Conservation (phyloP, 2,888 invertebrate genomes). For the Drosophila melanosoma region DNA sequence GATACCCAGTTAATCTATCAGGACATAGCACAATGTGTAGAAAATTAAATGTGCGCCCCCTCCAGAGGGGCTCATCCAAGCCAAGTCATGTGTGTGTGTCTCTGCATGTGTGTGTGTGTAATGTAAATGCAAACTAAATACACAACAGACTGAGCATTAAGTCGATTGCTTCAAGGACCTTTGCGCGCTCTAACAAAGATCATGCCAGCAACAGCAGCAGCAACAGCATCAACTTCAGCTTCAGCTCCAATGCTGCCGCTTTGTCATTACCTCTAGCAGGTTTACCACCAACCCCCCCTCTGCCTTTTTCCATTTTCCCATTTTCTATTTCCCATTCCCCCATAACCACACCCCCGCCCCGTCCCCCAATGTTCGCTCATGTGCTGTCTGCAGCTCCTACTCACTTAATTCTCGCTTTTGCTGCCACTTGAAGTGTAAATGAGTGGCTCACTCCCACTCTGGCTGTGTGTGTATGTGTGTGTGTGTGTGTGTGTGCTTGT, state of each 20-base stretch:
- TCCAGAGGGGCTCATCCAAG: conserved; percentile 12
- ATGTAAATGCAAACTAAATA: conserved; percentile 79
- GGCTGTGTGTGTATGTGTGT: neutral
- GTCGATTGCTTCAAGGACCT: conserved; percentile 79
- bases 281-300: neutral
- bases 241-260: conserved; percentile 17
- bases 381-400: conserved; percentile 57
- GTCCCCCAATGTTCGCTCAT: conserved; percentile 9
- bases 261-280: conserved; percentile 59
- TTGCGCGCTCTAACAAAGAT: conserved; percentile 29
- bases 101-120: conserved; percentile 32
- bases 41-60: conserved; percentile 70
- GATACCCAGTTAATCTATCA: conserved; percentile 77
- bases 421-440: conserved; percentile 76
- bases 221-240: conserved; percentile 15
- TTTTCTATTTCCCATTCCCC: conserved; percentile 11
- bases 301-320: neutral
- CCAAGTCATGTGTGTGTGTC: conserved; percentile 46
- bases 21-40: conserved; percentile 76
- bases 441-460: conserved; percentile 58
- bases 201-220: conserved; percentile 41
- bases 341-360: neutral
- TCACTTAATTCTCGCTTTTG: conserved; percentile 73
- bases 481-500: conserved; percentile 14
- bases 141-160: conserved; percentile 75